A percentile compares a stretch with the other conserved stretches of the same genome.
Evolutionary conservation across 2,888 invertebrate genomes (phyloP).

Genomic region (Leucophenga maculata): DNA sequence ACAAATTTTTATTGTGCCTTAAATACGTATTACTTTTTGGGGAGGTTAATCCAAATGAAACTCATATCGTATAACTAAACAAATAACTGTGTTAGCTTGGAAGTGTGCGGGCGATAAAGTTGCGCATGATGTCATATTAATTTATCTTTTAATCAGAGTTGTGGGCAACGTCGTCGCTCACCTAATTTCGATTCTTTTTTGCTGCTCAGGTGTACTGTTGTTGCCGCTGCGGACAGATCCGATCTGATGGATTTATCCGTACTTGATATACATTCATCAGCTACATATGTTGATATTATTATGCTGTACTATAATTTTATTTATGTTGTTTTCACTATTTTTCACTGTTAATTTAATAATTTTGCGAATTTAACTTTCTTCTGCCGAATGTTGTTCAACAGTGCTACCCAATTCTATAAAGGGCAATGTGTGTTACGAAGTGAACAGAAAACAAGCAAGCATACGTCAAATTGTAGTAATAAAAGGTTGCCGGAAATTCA

Average conservation of each 20-base stretch:
- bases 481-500: no score
- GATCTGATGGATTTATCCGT: not conserved
- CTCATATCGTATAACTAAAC: slow-evolving; percentile 11
- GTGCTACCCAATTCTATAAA: no score
- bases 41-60: not conserved
- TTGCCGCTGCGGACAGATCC: not conserved
- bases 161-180: not conserved
- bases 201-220: not conserved
- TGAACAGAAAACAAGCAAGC: no score
- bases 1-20: not conserved
- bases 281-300: no score
- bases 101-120: no score
- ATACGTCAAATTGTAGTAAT: no score
- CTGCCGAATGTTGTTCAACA: no score
- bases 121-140: slow-evolving; percentile 21
- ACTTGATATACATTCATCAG: not conserved
- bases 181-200: not conserved
- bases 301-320: no score
- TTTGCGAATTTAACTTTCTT: not conserved
- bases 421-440: no score
- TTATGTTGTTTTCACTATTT: not conserved
- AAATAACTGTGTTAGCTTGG: not conserved
- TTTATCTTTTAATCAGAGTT: slow-evolving; percentile 12
- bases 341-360: slow-evolving; percentile 7
- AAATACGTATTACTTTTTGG: not conserved